Evolutionary conservation across 1,140 invertebrate species (phyloP), one percentile per base, ranked within the genome.

Genomic region (Diachasmimorpha longicaudata): DNA sequence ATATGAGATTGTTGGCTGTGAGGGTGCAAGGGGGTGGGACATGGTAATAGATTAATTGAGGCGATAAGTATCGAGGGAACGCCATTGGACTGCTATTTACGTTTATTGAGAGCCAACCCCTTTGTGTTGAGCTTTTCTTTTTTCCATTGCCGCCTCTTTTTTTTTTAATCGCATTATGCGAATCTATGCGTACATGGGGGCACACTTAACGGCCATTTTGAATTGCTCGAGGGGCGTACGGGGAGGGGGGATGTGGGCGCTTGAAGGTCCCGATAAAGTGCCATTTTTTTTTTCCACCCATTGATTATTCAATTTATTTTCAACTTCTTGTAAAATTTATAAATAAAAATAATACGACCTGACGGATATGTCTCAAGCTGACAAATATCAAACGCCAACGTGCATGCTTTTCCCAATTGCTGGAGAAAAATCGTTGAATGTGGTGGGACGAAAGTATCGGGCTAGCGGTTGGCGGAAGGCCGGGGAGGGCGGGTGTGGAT

Each of bases 181-280:
- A 75, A 77, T 77, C 72, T 79, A 82, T 81, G 74, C 58, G 58
- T 63, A 25, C 16, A 23, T 39, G 46, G 73, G 67, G 46, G 44
- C 31, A 42, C 46, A 39, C 23, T 37, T 63, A 75, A 69, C 73
- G 73, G 73, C 83, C 83, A 84, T 84, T 80, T 84, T 84, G 83
- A 84, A 84, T 81, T 48, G 37, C 21, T 67, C 16, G 31, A 19
- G 39, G 39, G n/a, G n/a, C n/a, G n/a, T n/a, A n/a, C n/a, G n/a
- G n/a, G n/a, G n/a, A n/a, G n/a, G 39, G 44, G 39, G 9, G 2
- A 31, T 31, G 31, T 31, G 23, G n/a, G 36, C 44, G 11, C 19
- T 46, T 71, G 14, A 71, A 70, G 68, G 68, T 70, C 68, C 13
- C 36, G 16, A 70, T 55, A 16, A 55, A 9, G 48, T 55, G 44